A percentile compares a stretch with the other conserved stretches of the same genome.
Conservation (phyloP, 2,797 vertebrate genomes). For the Phoebastria nigripes region DNA sequence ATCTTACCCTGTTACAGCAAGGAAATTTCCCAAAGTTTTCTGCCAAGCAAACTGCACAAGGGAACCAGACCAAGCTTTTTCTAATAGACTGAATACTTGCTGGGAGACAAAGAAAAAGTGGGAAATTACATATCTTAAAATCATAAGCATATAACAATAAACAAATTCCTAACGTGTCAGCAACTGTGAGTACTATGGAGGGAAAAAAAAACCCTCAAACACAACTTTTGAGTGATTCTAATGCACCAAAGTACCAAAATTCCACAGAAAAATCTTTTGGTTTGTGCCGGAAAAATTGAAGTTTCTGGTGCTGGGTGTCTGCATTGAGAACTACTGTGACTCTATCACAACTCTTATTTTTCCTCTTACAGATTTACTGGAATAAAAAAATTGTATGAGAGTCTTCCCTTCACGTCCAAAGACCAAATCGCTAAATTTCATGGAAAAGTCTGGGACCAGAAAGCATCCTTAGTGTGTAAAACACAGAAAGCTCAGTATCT, state of each 20-base stretch:
- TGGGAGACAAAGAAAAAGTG: conserved; percentile 37
- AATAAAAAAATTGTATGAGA: not conserved
- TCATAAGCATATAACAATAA: not conserved
- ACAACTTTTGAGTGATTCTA: not conserved
- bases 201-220: not conserved
- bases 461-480: not conserved
- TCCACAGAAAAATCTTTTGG: not conserved
- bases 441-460: not conserved
- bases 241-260: not conserved
- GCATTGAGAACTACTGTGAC: not conserved
- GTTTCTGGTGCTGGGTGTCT: not conserved
- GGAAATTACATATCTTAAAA: not conserved
- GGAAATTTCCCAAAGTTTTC: conserved; percentile 89
- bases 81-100: conserved; percentile 87
- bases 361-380: not conserved
- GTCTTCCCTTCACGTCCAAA: not conserved
- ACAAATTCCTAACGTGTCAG: not conserved
- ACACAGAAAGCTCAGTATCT: not conserved
- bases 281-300: not conserved
- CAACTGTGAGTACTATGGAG: not conserved
- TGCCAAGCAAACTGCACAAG: conserved; percentile 91
- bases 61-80: conserved; percentile 84
- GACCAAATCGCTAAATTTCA: not conserved
- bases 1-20: conserved; percentile 92
- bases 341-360: not conserved